phyloP scores from a whole-genome alignment of 1,140 invertebrate genomes.

The Solen grandis region DNA sequence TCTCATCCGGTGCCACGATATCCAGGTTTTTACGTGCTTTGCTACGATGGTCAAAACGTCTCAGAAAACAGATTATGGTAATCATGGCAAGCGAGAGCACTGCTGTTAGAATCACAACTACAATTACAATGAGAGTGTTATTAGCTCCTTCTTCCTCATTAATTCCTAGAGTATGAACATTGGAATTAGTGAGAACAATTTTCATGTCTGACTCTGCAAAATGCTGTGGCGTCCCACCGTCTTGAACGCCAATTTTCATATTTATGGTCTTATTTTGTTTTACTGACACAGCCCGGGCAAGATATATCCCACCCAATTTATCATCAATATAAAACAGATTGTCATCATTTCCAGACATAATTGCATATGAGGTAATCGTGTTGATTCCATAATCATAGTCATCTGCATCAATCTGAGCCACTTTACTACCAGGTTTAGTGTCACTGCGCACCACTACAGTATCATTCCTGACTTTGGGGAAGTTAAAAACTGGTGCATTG shows the following conservation, averaged over 20 bases:
- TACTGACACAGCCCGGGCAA: constrained; percentile 8
- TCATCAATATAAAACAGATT: constrained; percentile 93
- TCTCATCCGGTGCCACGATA: constrained; percentile 48
- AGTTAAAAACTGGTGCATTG: constrained; percentile 87
- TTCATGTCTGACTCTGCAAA: constrained; percentile 37
- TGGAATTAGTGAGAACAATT: constrained; percentile 16
- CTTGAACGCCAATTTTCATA: constrained; percentile 42
- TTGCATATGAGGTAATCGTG: constrained; percentile 62
- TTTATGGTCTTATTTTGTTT: constrained; percentile 37
- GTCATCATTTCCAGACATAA: constrained; percentile 81
- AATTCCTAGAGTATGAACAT: not conserved
- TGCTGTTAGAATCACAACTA: constrained; percentile 41
- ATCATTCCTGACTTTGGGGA: constrained; percentile 67
- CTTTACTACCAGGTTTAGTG: constrained; percentile 57
- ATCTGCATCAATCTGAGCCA: constrained; percentile 62
- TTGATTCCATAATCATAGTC: constrained; percentile 69
- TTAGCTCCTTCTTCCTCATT: constrained; percentile 20
- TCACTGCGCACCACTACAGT: constrained; percentile 63
- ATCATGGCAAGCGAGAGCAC: constrained; percentile 49
- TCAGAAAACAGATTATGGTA: constrained; percentile 47
- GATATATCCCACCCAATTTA: constrained; percentile 85
- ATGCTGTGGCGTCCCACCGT: constrained; percentile 41
- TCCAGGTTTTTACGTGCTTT: constrained; percentile 48
- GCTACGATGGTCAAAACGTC: constrained; percentile 50
- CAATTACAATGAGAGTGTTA: constrained; percentile 46